Evolutionary conservation across 2,113 vertebrate species (phyloP).

Genomic region (Planiliza haematocheilus): DNA sequence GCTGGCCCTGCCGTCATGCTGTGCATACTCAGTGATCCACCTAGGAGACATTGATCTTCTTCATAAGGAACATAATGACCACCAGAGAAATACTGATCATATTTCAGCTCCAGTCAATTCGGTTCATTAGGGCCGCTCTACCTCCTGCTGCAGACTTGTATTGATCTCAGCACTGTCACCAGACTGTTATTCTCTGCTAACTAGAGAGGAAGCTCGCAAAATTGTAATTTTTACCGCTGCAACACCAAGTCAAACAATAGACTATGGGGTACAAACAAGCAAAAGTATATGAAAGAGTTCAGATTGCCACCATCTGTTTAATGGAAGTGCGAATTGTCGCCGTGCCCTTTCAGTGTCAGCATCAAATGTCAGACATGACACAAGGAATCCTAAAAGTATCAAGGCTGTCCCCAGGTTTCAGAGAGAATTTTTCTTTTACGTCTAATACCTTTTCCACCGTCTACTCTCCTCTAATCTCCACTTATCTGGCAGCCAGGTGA

Average conservation of each 20-base stretch:
- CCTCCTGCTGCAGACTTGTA: conserved; percentile 75
- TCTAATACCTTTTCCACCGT: conserved; percentile 69
- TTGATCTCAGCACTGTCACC: conserved; percentile 76
- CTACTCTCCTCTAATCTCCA: conserved; percentile 78
- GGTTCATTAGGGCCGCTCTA: conserved; percentile 80
- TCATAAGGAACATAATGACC: conserved; percentile 83
- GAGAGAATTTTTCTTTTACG: conserved; percentile 60
- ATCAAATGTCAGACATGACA: conserved; percentile 75
- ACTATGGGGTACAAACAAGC: conserved; percentile 48
- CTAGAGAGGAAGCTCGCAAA: conserved; percentile 66
- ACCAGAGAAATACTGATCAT: conserved; percentile 82
- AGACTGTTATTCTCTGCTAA: conserved; percentile 70
- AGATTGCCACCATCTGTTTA: conserved; percentile 26
- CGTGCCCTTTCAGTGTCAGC: conserved; percentile 50
- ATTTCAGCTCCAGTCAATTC: conserved; percentile 80
- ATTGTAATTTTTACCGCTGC: conserved; percentile 60
- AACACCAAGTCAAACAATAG: conserved; percentile 43
- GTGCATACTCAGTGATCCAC: conserved; percentile 73
- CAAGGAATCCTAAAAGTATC: conserved; percentile 72
- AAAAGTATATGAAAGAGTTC: conserved; percentile 32
- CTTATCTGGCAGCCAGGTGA: conserved; percentile 79
- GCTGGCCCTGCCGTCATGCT: conserved; percentile 65
- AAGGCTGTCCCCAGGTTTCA: conserved; percentile 67
- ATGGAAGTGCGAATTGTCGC: conserved; percentile 12
- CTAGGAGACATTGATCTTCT: conserved; percentile 82